phyloP scores from a whole-genome alignment of 2,888 invertebrate genomes.

The Azorinus chamasolen region DNA sequence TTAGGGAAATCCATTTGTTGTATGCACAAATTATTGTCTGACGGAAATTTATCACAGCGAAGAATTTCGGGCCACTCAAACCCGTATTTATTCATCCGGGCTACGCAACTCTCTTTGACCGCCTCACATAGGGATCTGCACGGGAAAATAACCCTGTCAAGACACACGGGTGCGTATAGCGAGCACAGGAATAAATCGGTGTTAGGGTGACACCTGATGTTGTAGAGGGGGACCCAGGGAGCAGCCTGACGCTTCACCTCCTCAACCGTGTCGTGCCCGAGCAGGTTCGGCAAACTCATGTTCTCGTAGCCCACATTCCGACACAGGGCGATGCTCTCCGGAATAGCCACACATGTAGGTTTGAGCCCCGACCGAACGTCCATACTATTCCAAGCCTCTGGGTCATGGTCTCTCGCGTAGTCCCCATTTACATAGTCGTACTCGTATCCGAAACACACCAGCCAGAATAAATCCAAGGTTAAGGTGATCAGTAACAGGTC shows the following conservation, averaged over 20 bases:
- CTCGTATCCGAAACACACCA: conserved; percentile 10
- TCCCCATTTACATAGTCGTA: conserved; percentile 43
- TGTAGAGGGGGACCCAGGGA: conserved; percentile 89
- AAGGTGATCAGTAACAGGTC: neutral
- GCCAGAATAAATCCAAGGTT: conserved; percentile 9
- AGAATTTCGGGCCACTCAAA: conserved; percentile 90
- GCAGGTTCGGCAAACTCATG: conserved; percentile 90
- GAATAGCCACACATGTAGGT: conserved; percentile 89
- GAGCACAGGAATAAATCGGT: conserved; percentile 90
- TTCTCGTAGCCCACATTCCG: conserved; percentile 89
- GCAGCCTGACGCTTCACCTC: conserved; percentile 88
- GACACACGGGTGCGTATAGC: conserved; percentile 89
- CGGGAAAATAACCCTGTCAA: conserved; percentile 89
- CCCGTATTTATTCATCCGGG: conserved; percentile 89
- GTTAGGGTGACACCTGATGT: conserved; percentile 89
- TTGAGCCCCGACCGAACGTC: conserved; percentile 61
- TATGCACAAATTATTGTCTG: conserved; percentile 89
- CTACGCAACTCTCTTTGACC: conserved; percentile 88
- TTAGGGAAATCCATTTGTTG: conserved; percentile 79
- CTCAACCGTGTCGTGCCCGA: conserved; percentile 89
- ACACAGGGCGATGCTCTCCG: conserved; percentile 89
- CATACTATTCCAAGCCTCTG: conserved; percentile 41
- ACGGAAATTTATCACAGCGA: conserved; percentile 89
- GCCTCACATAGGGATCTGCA: conserved; percentile 89
- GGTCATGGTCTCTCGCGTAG: conserved; percentile 50